A percentile compares a stretch with the other conserved stretches of the same genome.
Evolutionary conservation across 2,113 vertebrate species (phyloP).

Genomic region (Nerophis ophidion): DNA sequence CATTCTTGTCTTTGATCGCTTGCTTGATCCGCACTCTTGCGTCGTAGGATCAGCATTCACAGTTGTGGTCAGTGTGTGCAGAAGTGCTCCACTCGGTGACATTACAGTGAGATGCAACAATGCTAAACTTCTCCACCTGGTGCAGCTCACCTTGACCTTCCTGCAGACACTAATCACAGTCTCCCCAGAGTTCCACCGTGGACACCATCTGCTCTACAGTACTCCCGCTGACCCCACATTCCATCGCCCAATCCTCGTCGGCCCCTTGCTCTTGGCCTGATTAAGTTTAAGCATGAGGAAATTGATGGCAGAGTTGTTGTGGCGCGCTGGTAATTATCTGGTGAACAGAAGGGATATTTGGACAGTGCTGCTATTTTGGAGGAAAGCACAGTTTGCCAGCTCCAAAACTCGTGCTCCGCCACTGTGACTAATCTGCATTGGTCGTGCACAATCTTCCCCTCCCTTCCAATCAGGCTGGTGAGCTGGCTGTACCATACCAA

Average conservation of each 20-base stretch:
- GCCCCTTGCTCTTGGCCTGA: conserved; percentile 33
- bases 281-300: conserved; percentile 36
- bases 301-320: conserved; percentile 24
- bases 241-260: conserved; percentile 15
- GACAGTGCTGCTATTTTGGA: conserved; percentile 10
- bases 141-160: conserved; percentile 37
- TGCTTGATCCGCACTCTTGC: conserved; percentile 5
- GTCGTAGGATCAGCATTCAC: background rate
- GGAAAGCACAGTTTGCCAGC: conserved; percentile 27
- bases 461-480: conserved; percentile 14
- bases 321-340: conserved; percentile 36
- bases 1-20: background rate
- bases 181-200: conserved; percentile 30
- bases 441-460: conserved; percentile 23
- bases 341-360: conserved; percentile 40
- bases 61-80: background rate
- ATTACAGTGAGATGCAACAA: conserved; percentile 8
- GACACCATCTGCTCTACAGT: conserved; percentile 45
- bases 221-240: conserved; percentile 35
- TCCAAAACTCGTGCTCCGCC: conserved; percentile 21
- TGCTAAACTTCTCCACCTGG: conserved; percentile 33
- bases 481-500: conserved; percentile 5
- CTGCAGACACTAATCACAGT: conserved; percentile 39
- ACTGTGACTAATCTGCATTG: conserved; percentile 36
- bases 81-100: background rate